Conservation (phyloP, 2,797 vertebrate species). For the Hylomyscus alleni region DNA sequence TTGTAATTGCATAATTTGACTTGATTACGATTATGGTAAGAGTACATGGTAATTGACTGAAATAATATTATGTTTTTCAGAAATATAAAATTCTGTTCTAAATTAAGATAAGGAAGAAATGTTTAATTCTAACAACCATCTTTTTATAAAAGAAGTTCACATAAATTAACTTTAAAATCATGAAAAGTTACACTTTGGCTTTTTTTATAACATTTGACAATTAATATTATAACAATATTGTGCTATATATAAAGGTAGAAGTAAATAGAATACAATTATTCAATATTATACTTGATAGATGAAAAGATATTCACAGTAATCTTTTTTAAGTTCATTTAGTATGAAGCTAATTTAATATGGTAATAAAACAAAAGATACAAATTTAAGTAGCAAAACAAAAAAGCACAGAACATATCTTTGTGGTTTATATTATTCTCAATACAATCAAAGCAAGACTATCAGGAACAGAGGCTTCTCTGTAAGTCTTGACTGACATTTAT, state of each 20-base stretch:
- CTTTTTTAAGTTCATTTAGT: background rate
- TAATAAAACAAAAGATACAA: background rate
- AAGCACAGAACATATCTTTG: background rate
- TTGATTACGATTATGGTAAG: constrained; percentile 77
- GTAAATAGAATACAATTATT: background rate
- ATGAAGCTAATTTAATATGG: background rate
- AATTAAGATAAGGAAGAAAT: constrained; percentile 65
- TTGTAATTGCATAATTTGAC: constrained; percentile 79
- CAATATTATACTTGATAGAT: background rate
- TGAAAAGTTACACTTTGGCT: background rate
- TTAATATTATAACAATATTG: background rate
- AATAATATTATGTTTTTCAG: constrained; percentile 73
- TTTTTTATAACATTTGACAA: background rate
- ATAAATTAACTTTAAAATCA: background rate
- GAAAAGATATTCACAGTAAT: background rate
- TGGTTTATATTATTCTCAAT: background rate
- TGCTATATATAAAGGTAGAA: background rate
- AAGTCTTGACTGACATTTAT: background rate
- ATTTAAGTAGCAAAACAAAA: background rate
- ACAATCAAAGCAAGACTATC: background rate
- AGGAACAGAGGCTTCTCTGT: background rate
- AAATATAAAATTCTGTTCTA: constrained; percentile 66
- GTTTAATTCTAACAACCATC: background rate
- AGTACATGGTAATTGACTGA: constrained; percentile 72
- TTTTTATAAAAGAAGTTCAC: constrained; percentile 30